Conservation (phyloP, 2,797 vertebrate genomes). For the Cynopterus sphinx region DNA sequence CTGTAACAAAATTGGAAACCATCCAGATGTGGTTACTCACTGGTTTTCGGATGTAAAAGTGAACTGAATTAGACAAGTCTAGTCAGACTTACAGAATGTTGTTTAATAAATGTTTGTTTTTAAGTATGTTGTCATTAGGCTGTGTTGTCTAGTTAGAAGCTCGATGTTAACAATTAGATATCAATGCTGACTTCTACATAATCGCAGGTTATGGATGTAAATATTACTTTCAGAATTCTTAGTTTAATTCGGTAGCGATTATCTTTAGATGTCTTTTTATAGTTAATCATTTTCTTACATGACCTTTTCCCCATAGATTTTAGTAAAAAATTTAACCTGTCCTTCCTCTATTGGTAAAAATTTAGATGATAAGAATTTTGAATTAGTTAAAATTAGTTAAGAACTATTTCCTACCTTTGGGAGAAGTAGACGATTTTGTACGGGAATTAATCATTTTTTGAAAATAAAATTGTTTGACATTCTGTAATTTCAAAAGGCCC, state of each 20-base stretch:
- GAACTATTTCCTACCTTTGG: not conserved
- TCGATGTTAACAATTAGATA: not conserved
- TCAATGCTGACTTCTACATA: not conserved
- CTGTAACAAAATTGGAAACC: not conserved
- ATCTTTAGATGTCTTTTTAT: slow-evolving; percentile 2
- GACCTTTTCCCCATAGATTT: not conserved
- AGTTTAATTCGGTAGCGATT: not conserved
- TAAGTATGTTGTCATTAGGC: not conserved
- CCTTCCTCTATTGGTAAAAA: not conserved
- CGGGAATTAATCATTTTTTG: not conserved
- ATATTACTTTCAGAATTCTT: not conserved
- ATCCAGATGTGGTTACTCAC: not conserved
- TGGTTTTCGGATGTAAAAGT: slow-evolving; percentile 11
- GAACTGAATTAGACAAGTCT: not conserved
- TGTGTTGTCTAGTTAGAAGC: not conserved
- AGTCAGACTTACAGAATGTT: not conserved
- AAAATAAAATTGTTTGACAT: not conserved
- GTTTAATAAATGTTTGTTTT: not conserved
- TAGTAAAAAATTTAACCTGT: slow-evolving; percentile 28
- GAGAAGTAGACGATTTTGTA: slow-evolving; percentile 5
- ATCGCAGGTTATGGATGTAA: not conserved
- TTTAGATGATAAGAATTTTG: slow-evolving; percentile 15
- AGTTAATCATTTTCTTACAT: slow-evolving; percentile 28
- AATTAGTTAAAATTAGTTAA: not conserved
- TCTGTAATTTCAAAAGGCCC: not conserved